Conservation (phyloP, 2,888 invertebrate species). For the Hirtodrosophila trivittata region DNA sequence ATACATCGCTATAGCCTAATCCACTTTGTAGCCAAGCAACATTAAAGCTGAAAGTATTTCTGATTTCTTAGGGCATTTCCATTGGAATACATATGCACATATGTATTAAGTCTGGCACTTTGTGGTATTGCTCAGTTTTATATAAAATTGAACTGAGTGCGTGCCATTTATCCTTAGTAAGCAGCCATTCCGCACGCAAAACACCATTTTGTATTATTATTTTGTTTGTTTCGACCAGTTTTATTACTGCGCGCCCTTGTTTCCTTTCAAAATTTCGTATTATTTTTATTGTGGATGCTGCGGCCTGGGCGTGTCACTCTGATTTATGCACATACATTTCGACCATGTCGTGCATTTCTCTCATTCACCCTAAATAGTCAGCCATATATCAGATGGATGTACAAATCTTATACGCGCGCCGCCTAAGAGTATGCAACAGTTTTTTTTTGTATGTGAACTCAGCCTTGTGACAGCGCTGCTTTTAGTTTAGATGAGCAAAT, state of each 20-base stretch:
- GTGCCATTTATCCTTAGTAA: conserved; percentile 25
- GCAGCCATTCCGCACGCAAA: conserved; percentile 5
- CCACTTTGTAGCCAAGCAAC: conserved; percentile 4
- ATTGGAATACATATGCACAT: no score
- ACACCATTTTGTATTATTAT: conserved; percentile 5
- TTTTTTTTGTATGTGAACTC: conserved; percentile 6
- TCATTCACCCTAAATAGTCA: conserved; percentile 8
- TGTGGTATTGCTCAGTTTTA: conserved; percentile 12
- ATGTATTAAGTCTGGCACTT: no score
- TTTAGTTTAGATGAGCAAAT: no score
- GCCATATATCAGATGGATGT: conserved; percentile 2
- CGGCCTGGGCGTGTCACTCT: conserved; percentile 12
- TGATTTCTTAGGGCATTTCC: background rate
- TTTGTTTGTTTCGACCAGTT: background rate
- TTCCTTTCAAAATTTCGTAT: conserved; percentile 1
- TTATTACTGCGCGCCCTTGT: no score
- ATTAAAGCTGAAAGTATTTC: conserved; percentile 14
- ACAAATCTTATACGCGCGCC: conserved; percentile 23
- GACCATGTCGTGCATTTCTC: conserved; percentile 8
- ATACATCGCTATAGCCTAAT: background rate
- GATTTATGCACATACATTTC: conserved; percentile 32
- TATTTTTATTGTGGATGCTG: conserved; percentile 2
- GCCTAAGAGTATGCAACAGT: conserved; percentile 49
- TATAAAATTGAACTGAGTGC: conserved; percentile 19
- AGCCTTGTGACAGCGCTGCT: no score